Percentiles rank a stretch among this genome's conserved stretches.
Evolutionary conservation across 2,113 vertebrate species (phyloP).

Genomic region (Grammatotria lemairii): DNA sequence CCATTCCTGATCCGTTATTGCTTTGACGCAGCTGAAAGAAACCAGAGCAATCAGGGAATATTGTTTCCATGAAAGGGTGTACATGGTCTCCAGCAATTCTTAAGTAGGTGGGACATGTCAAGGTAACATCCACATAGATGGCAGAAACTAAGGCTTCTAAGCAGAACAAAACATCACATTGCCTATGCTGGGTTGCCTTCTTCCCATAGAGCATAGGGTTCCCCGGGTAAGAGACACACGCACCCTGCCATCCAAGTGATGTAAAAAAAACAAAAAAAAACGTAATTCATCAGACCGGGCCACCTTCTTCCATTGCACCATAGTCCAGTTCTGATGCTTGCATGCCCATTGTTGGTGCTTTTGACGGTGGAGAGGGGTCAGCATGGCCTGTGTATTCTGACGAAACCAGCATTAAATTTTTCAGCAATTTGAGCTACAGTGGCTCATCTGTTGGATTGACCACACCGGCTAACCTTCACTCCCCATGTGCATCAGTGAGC

Average conservation of each 20-base stretch:
- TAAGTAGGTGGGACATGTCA: neutral
- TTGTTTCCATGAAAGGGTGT: neutral
- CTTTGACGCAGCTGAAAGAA: neutral
- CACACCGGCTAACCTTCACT: rapidly evolving
- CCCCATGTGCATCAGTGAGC: neutral
- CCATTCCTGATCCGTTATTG: neutral
- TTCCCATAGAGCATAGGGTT: neutral
- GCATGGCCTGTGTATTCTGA: neutral
- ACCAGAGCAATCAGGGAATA: neutral
- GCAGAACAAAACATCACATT: neutral
- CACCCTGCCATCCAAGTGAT: neutral
- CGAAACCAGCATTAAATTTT: neutral
- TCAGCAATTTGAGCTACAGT: neutral
- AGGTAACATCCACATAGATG: neutral
- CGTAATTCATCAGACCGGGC: neutral
- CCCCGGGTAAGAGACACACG: rapidly evolving
- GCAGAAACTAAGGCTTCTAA: neutral
- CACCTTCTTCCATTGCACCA: neutral
- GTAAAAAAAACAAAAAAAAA: neutral
- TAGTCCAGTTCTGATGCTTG: neutral
- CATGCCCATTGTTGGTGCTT: neutral
- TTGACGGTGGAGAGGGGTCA: neutral
- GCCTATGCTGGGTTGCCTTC: neutral
- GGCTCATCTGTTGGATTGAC: neutral
- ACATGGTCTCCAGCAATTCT: neutral